Evolutionary conservation across 2,113 vertebrate genomes (phyloP), one percentile per base, ranked within the genome.

Genomic region (Gallinago media): DNA sequence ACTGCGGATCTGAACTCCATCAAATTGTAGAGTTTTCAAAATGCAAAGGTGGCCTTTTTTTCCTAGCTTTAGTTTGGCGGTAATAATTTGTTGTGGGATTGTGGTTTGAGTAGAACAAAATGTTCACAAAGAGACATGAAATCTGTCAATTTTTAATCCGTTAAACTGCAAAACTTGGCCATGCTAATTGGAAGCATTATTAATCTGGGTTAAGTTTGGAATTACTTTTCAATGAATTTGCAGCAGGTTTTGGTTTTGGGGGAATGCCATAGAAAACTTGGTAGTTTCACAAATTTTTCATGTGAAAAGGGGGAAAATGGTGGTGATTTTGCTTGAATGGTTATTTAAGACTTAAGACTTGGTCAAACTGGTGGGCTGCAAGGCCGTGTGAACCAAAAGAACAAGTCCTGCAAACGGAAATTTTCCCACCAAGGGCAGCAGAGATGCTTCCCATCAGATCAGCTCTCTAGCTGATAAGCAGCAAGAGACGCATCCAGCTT

Each of bases 201-300:
- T 94, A 94, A 92, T 95, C 68, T 74, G 56, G 34, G 61, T 90
- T 88, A 96, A 71, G 0, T 74, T 92, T 83, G 79, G 85, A 90
- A 86, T 90, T 83, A 83, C 16, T 92, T 94, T 92, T 93, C 79
- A 89, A 77, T 92, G 55, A 86, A 84, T 86, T 88, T 88, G 82
- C n/a, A 90, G 63, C 68, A 92, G 90, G 92, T 92, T 91, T 83
- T 84, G 90, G 52, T 23, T 96, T 95, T 92, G 95, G 83, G 59
- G 8, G 78, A 90, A 78, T 56, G 61, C 79, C 93, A 78, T 65
- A 79, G 85, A 90, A 96, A 88, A 88, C 56, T 88, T 68, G 42
- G 72, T 94, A 95, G 21, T 84, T 90, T 85, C 67, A 71, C 22
- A 66, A 14, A 84, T 38, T 92, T 93, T 95, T 86, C 65, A 78